phyloP scores from a whole-genome alignment of 2,113 vertebrate genomes.

The Piaya cayana region DNA sequence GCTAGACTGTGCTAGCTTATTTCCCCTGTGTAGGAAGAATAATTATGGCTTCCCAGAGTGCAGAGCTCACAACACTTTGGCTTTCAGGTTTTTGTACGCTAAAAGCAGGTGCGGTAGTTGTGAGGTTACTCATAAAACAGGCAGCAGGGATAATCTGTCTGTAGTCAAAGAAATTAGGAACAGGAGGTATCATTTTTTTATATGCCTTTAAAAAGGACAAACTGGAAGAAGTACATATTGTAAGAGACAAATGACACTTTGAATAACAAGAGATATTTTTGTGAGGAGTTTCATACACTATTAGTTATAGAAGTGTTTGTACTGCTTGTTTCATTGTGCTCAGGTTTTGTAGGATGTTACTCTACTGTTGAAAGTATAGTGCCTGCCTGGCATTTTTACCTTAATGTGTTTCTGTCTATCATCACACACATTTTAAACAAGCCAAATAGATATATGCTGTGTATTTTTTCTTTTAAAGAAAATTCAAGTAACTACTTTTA shows the following conservation, averaged over 20 bases:
- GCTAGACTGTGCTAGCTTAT: neutral
- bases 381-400: neutral
- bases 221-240: neutral
- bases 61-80: neutral
- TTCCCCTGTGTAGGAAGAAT: neutral
- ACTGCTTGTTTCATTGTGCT: neutral
- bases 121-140: neutral
- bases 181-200: rapidly evolving
- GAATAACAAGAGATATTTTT: neutral
- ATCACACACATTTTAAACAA: neutral
- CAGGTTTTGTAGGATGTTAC: neutral
- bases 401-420: neutral
- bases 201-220: neutral
- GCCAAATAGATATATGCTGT: neutral
- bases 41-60: neutral
- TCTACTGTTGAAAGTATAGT: neutral
- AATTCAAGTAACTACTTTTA: neutral
- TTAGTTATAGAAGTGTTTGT: neutral
- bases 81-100: neutral
- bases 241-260: neutral
- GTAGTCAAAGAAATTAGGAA: neutral
- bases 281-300: neutral
- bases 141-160: neutral
- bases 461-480: neutral
- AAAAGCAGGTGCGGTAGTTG: neutral